Conservation (phyloP, 2,113 vertebrate species). For the Oophaga pumilio region DNA sequence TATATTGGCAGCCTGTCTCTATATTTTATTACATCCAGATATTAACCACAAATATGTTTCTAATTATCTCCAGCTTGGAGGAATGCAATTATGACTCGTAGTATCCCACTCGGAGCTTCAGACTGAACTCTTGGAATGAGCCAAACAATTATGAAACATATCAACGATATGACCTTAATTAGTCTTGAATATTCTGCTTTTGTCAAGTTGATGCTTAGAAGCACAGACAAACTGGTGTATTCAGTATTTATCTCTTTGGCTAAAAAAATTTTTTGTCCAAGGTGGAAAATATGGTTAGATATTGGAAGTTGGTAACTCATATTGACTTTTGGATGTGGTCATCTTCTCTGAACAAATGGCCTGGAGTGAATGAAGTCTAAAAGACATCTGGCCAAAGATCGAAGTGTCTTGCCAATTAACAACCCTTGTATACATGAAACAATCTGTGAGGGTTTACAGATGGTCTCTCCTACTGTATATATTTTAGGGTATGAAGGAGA, state of each 20-base stretch:
- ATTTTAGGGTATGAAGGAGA: no score
- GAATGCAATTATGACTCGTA: background rate
- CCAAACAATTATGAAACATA: background rate
- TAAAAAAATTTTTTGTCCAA: background rate
- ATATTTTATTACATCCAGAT: background rate
- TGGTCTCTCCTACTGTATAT: no score
- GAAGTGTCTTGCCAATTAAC: no score
- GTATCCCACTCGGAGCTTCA: background rate
- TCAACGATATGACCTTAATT: background rate
- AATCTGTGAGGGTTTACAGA: no score
- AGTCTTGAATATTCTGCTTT: no score
- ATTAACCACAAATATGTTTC: background rate
- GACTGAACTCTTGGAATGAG: background rate
- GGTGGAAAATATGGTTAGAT: background rate
- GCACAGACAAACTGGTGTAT: background rate
- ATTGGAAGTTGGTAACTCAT: background rate
- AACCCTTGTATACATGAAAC: no score
- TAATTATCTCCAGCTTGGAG: background rate
- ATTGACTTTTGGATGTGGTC: background rate
- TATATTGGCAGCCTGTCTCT: background rate
- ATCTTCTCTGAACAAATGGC: background rate
- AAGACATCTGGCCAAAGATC: no score
- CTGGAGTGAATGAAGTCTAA: no score
- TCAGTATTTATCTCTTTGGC: background rate
- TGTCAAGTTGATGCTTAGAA: background rate